These are phyloP conservation scores for Dermatophagoides farinae DNA, from an alignment of 1,140 invertebrate genomes.

Conservation along the genomic window DNA sequence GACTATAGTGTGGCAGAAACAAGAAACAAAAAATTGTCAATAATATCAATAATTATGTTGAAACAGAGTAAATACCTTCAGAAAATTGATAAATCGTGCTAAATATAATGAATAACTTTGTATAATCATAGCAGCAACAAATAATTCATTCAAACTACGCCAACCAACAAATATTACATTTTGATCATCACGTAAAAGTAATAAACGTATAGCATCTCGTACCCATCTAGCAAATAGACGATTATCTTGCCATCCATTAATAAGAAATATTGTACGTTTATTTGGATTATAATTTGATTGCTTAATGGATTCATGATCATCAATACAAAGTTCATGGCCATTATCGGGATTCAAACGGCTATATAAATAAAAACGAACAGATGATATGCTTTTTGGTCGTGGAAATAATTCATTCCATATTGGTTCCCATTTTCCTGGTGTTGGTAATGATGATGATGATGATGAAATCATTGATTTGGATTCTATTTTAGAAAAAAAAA, in stretches of 20 bases:
- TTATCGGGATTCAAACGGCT: not conserved
- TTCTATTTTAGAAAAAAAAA: too few species aligned
- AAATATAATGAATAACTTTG: constrained; percentile 6
- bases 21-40: not conserved
- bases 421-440: constrained; percentile 7
- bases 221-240: constrained; percentile 10
- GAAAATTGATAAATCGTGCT: constrained; percentile 3
- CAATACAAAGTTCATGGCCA: not conserved
- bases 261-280: constrained; percentile 2
- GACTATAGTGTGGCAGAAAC: not conserved
- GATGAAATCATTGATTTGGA: not conserved
- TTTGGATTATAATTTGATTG: constrained; percentile 4
- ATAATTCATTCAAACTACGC: constrained; percentile 1
- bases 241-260: constrained; percentile 7
- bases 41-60: not conserved
- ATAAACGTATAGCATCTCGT: not conserved
- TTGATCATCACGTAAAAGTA: not conserved
- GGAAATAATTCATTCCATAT: not conserved
- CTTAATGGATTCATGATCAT: not conserved
- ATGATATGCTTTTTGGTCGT: not conserved
- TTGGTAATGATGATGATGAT: not conserved
- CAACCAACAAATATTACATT: constrained; percentile 9
- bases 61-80: not conserved
- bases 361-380: not conserved
- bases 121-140: constrained; percentile 6